Percentiles rank a stretch among this genome's conserved stretches.
Conservation (phyloP, 2,888 invertebrate genomes). For the Achlya flavicornis region DNA sequence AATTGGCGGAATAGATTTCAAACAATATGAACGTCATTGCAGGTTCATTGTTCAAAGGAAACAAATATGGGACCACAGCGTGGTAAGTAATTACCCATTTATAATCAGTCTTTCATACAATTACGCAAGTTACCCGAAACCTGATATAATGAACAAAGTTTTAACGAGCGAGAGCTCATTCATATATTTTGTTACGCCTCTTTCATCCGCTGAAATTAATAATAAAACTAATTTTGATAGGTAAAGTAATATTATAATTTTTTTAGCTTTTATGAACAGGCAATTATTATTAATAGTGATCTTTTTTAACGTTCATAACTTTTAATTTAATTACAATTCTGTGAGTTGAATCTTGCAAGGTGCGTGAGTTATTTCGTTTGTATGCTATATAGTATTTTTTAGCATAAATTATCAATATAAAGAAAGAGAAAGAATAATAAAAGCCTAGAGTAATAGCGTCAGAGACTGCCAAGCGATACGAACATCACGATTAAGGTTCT, state of each 20-base stretch:
- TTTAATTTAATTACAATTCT: not conserved
- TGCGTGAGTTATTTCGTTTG: too few relatives aligned
- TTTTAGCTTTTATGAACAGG: not conserved
- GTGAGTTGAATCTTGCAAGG: too few relatives aligned
- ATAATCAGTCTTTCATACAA: conserved; percentile 32
- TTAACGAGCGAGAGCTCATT: conserved; percentile 31
- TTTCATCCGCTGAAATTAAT: not conserved
- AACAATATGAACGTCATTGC: too few relatives aligned
- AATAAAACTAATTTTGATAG: not conserved
- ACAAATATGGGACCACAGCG: conserved; percentile 22
- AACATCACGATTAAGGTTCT: too few relatives aligned
- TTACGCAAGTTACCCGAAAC: conserved; percentile 21
- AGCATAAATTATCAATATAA: too few relatives aligned
- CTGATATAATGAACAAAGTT: conserved; percentile 37
- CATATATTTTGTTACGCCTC: conserved; percentile 22
- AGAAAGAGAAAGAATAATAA: too few relatives aligned
- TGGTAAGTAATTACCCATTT: conserved; percentile 24
- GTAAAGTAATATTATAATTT: not conserved
- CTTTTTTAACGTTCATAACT: not conserved
- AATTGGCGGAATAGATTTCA: too few relatives aligned
- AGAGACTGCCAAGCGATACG: too few relatives aligned
- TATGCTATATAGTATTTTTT: too few relatives aligned
- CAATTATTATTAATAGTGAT: not conserved
- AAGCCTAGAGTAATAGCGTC: too few relatives aligned
- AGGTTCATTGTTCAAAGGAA: too few relatives aligned